phyloP scores from a whole-genome alignment of 2,797 vertebrate species.

The Zalophus californianus region DNA sequence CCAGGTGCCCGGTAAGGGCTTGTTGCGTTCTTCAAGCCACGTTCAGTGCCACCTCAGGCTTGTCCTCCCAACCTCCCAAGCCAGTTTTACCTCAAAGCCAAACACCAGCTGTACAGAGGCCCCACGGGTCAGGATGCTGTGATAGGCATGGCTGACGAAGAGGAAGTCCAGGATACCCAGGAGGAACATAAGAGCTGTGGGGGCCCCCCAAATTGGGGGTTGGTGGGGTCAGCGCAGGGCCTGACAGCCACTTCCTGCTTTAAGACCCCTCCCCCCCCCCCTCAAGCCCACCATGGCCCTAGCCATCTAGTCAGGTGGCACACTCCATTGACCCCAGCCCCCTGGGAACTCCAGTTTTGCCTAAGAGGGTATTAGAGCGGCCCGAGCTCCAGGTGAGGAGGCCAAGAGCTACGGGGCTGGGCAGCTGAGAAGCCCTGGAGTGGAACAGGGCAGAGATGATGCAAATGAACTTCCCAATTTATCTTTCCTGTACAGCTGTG shows the following conservation, averaged over 20 bases:
- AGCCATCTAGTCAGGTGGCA: not conserved
- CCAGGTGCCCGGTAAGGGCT: not conserved
- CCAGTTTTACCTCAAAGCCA: conserved; percentile 94
- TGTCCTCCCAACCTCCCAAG: conserved; percentile 6
- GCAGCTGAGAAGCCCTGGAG: conserved; percentile 69
- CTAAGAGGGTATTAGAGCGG: not conserved
- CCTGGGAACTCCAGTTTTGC: conserved; percentile 32
- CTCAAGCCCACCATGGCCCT: not conserved
- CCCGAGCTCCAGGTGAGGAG: conserved; percentile 53
- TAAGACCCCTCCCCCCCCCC: not conserved
- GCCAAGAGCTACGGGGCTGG: not conserved
- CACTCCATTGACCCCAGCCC: not conserved
- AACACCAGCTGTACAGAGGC: conserved; percentile 98
- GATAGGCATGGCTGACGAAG: conserved; percentile 96
- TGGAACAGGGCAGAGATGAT: conserved; percentile 69
- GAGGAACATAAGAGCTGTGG: conserved; percentile 94
- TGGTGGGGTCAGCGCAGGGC: conserved; percentile 28
- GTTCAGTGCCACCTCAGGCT: not conserved
- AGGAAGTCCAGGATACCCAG: conserved; percentile 94
- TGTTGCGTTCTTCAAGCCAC: not conserved
- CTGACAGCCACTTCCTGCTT: conserved; percentile 6
- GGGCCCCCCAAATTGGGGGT: not conserved
- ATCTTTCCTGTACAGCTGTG: conserved; percentile 80
- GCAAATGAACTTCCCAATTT: conserved; percentile 82
- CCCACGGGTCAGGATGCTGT: conserved; percentile 96